These are phyloP conservation scores for Astur gentilis DNA, from an alignment of 2,113 vertebrate genomes.

Conservation along the genomic window DNA sequence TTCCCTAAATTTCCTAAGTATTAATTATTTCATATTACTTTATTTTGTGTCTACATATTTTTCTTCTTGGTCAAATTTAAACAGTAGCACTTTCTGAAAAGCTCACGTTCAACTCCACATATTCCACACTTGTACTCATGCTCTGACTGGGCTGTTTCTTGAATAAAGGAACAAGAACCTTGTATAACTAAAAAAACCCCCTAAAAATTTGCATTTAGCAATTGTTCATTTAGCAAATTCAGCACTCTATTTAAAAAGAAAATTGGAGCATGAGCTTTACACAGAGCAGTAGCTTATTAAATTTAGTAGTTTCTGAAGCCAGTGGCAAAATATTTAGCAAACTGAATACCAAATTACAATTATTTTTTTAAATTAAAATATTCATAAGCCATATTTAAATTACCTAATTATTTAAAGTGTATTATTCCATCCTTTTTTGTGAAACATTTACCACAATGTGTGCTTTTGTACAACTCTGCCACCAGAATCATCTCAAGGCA, in stretches of 20 bases:
- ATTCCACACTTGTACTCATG: neutral
- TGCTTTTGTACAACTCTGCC: neutral
- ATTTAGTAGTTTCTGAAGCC: neutral
- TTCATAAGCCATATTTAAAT: neutral
- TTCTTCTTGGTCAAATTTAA: neutral
- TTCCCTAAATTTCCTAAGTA: neutral
- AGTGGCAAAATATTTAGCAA: conserved; percentile 1
- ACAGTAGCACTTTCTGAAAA: neutral
- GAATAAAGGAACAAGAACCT: neutral
- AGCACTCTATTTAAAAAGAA: neutral
- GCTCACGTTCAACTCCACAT: neutral
- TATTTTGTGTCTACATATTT: neutral
- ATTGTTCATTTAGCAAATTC: neutral
- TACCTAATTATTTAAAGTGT: neutral
- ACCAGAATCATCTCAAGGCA: neutral
- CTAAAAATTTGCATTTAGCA: neutral
- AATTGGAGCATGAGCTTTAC: neutral
- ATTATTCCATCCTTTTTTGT: neutral
- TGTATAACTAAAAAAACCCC: neutral
- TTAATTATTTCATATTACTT: neutral
- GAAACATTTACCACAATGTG: neutral
- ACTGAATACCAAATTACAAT: neutral
- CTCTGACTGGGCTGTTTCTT: neutral
- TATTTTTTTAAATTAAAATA: neutral
- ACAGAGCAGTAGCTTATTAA: neutral